These are phyloP conservation scores for Neosilurus hyrtlii DNA, from an alignment of 2,797 vertebrate species.

Conservation along the genomic window DNA sequence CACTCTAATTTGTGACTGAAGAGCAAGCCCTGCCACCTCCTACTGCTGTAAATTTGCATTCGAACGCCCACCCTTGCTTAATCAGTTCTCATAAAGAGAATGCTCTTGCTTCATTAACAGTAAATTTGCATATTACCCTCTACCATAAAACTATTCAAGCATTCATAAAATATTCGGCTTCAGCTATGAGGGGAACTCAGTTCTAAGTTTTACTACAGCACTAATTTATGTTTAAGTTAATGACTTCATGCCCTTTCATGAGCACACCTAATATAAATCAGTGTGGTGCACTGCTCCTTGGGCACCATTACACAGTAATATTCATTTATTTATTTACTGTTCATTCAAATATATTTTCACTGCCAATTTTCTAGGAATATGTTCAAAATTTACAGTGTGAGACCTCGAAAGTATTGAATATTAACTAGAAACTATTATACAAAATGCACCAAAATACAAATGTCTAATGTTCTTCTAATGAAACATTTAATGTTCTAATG, in stretches of 20 bases:
- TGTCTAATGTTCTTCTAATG: too few relatives aligned
- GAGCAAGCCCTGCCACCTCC: slow-evolving; percentile 71
- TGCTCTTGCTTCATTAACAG: slow-evolving; percentile 74
- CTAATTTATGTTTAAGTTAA: slow-evolving; percentile 42
- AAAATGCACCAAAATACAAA: background rate
- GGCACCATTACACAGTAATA: background rate
- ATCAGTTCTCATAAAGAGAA: slow-evolving; percentile 76
- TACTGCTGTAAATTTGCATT: slow-evolving; percentile 73
- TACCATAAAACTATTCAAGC: slow-evolving; percentile 60
- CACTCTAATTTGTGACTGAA: slow-evolving; percentile 76
- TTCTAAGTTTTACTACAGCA: slow-evolving; percentile 54
- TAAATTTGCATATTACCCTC: slow-evolving; percentile 69
- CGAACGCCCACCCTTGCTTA: slow-evolving; percentile 70
- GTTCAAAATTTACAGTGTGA: background rate
- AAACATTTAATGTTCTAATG: too few relatives aligned
- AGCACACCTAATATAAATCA: background rate
- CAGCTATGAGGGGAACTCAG: slow-evolving; percentile 58
- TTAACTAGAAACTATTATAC: background rate
- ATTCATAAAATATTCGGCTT: slow-evolving; percentile 68
- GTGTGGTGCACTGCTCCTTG: background rate
- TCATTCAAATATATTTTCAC: background rate
- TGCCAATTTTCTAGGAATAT: too few relatives aligned
- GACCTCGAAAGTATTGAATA: background rate
- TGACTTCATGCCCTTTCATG: slow-evolving; percentile 26
- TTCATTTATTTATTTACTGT: background rate